Conservation (phyloP, 2,888 invertebrate species). For the Netelia inedita region DNA sequence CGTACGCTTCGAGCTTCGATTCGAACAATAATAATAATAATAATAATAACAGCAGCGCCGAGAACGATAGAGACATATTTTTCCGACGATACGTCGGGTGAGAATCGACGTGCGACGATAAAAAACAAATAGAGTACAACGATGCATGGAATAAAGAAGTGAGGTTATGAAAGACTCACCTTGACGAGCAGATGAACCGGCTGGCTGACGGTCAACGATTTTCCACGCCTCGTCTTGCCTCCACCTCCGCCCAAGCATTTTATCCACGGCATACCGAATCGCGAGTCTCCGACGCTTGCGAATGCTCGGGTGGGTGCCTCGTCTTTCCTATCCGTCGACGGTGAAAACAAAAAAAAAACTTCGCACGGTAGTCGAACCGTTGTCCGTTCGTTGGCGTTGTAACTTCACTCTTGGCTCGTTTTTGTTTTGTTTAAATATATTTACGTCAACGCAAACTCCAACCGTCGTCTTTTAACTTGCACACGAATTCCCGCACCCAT, state of each 20-base stretch:
- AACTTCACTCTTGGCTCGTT: not conserved
- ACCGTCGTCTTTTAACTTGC: conserved; percentile 23
- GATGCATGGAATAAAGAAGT: conserved; percentile 8
- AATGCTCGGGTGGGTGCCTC: not conserved
- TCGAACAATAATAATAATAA: not conserved
- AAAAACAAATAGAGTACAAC: conserved; percentile 11
- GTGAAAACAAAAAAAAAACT: conserved; percentile 1
- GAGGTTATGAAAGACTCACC: conserved; percentile 74
- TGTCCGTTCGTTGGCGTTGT: not conserved
- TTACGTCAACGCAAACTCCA: conserved; percentile 44
- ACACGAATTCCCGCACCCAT: conserved; percentile 45
- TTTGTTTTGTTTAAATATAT: conserved; percentile 6
- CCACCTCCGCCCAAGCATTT: conserved; percentile 83
- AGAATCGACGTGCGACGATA: conserved; percentile 2
- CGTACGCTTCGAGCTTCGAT: not conserved
- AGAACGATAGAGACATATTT: not conserved
- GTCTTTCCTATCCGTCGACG: not conserved
- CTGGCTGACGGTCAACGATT: conserved; percentile 84
- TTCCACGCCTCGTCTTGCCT: conserved; percentile 82
- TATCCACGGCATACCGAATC: conserved; percentile 84
- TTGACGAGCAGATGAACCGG: conserved; percentile 84
- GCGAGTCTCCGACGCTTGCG: conserved; percentile 67
- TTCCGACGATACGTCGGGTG: not conserved
- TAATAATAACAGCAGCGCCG: not conserved
- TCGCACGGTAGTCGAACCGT: conserved; percentile 12